Evolutionary conservation across 1,140 invertebrate genomes (phyloP), one percentile per base, ranked within the genome.

Genomic region (Atta cephalotes): DNA sequence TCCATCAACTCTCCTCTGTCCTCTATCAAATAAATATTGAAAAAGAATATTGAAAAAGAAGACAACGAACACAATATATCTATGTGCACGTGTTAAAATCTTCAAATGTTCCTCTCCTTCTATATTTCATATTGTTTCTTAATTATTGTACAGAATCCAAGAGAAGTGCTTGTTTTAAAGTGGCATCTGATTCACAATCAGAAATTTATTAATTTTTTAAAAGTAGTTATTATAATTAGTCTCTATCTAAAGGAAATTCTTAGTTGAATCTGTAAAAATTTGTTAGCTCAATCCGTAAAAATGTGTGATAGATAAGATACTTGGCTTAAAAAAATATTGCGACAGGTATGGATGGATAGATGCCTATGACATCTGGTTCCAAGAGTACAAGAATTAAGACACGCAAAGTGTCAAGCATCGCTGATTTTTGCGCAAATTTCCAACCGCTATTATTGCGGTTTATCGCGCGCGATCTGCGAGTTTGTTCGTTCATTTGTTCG

Each of bases 21-120:
- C 14, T 25, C 14, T 25, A 49, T 51, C 39, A 77, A 66, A 3
- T 79, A 16, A 79, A 79, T 35, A 51, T 51, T 85, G 53, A 60
- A 77, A 65, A 49, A 45, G 35, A 79, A 79, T 35, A 51, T 51
- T 85, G 53, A 60, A 77, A 65, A 49, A 45, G 35, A 58, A 71
- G 35, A 62, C 45, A 60, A 63, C 58, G 35, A 74, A 76, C 56
- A 35, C 79, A 10, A 25, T 56, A 45, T 12, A 14, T 35, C 21
- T n/a, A 66, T 16, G 53, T 35, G 72, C 35, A 68, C 18, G 70
- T 25, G 39, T 53, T 65, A n/a, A 78, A 66, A 18, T 35, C 3
- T 16, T 31, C 6, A 28, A 66, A 35, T 10, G 10, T 49, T 66
- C 5, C 18, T 65, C 35, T 12, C 39, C 4, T 51, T 77, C 51